phyloP scores from a whole-genome alignment of 1,140 invertebrate species.

The Caerostris darwini region DNA sequence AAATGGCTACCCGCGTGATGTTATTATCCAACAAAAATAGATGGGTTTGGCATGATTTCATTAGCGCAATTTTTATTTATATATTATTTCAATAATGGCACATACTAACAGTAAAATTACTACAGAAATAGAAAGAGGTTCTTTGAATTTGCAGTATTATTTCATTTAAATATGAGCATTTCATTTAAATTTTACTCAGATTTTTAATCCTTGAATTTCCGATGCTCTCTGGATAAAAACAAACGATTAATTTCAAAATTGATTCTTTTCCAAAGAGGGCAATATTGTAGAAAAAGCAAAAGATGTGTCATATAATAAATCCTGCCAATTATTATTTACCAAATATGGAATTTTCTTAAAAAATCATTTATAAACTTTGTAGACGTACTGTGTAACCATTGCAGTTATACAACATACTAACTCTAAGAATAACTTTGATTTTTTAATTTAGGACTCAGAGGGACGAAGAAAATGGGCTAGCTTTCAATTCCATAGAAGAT shows the following conservation, averaged over 20 bases:
- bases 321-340: background rate
- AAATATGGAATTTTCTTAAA: background rate
- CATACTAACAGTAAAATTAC: no score
- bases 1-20: no score
- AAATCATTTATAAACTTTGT: background rate
- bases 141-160: no score
- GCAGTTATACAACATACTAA: background rate
- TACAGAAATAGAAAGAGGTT: no score
- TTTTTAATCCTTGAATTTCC: no score
- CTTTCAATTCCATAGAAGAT: slow-evolving; percentile 80
- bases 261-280: background rate
- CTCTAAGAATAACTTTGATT: background rate
- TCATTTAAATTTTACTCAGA: no score
- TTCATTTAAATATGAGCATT: no score
- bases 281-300: background rate
- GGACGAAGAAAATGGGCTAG: slow-evolving; percentile 60
- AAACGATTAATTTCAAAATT: background rate
- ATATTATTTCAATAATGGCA: no score
- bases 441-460: slow-evolving; percentile 66
- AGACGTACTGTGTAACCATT: background rate
- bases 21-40: no score
- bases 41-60: no score
- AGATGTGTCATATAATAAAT: background rate
- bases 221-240: background rate
- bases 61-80: no score